Conservation (phyloP, 2,113 vertebrate genomes). For the Pardalotus punctatus region DNA sequence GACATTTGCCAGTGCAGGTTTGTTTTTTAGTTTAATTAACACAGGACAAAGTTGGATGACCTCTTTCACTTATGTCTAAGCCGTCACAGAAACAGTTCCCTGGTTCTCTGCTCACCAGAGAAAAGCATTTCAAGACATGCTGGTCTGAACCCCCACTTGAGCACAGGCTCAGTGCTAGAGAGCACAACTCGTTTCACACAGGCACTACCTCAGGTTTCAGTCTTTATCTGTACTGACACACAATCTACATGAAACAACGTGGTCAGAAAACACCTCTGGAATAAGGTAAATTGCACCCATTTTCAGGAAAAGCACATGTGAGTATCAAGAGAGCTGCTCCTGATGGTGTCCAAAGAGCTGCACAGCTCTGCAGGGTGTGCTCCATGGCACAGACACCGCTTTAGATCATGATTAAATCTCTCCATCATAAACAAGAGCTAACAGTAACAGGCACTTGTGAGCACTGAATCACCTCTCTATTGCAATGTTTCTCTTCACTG, state of each 20-base stretch:
- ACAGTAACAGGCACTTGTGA: constrained; percentile 9
- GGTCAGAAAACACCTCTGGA: neutral
- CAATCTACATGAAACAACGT: neutral
- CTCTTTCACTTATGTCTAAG: neutral
- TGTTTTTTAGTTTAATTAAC: neutral
- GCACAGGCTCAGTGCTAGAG: neutral
- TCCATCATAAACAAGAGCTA: neutral
- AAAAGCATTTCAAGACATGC: neutral
- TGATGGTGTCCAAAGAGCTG: neutral
- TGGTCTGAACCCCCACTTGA: neutral
- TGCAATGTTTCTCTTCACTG: constrained; percentile 9
- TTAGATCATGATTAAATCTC: neutral
- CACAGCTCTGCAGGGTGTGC: neutral
- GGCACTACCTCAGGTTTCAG: neutral
- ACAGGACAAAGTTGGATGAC: neutral
- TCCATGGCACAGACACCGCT: rapidly evolving
- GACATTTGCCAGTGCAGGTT: neutral
- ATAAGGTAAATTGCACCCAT: rapidly evolving
- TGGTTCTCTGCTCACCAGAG: neutral
- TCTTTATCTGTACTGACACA: neutral
- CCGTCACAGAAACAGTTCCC: neutral
- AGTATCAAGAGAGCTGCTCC: neutral
- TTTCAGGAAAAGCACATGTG: rapidly evolving
- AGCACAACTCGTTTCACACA: neutral
- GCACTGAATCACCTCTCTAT: constrained; percentile 12